These are phyloP conservation scores for Polypterus bichir DNA, from an alignment of 2,113 vertebrate species.

Conservation along the genomic window DNA sequence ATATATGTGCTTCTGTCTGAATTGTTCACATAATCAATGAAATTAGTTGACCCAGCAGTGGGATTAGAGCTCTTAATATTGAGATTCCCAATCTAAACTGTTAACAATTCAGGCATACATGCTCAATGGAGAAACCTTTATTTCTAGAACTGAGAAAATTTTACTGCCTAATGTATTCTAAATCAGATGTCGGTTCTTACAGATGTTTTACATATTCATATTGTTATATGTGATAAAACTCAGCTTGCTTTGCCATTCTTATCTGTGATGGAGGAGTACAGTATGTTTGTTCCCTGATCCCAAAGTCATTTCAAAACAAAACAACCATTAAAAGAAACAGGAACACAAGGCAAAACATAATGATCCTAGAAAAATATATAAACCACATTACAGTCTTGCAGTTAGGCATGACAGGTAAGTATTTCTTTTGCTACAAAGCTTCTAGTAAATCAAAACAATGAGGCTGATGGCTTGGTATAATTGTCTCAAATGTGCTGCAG, in stretches of 20 bases:
- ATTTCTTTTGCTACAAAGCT: conserved; percentile 27
- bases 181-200: too few relatives aligned
- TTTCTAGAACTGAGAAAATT: too few relatives aligned
- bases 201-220: too few relatives aligned
- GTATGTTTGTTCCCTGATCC: neutral
- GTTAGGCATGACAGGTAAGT: conserved; percentile 26
- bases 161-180: too few relatives aligned
- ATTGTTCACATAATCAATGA: too few relatives aligned
- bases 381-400: conserved; percentile 18
- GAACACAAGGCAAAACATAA: conserved; percentile 25
- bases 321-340: conserved; percentile 24
- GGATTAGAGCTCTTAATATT: too few relatives aligned
- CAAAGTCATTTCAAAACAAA: conserved; percentile 21
- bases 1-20: too few relatives aligned
- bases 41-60: too few relatives aligned
- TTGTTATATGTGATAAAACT: too few relatives aligned
- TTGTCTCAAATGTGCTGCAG: conserved; percentile 35
- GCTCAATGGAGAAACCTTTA: too few relatives aligned
- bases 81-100: too few relatives aligned
- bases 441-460: conserved; percentile 37
- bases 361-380: conserved; percentile 19
- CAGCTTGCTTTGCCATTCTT: neutral
- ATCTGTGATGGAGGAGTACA: neutral
- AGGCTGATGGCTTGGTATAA: conserved; percentile 26
- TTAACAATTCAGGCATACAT: too few relatives aligned